These are phyloP conservation scores for Ammodytes dubius DNA, from an alignment of 2,113 vertebrate species.

Conservation along the genomic window DNA sequence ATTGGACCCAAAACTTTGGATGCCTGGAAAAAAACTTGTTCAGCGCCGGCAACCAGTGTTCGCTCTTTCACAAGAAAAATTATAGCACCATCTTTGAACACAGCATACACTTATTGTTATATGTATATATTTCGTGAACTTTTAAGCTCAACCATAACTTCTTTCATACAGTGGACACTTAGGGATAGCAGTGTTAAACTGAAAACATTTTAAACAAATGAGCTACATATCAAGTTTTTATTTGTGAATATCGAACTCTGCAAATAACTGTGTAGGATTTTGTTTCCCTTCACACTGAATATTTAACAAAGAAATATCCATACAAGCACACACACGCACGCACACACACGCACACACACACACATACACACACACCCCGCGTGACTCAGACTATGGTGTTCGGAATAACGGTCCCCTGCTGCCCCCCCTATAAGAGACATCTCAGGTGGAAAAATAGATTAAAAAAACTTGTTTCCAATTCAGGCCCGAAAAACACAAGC, in stretches of 20 bases:
- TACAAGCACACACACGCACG: not conserved
- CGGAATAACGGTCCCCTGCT: constrained; percentile 32
- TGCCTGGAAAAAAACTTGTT: not conserved
- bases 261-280: too few relatives aligned
- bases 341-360: constrained; percentile 4
- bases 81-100: not conserved
- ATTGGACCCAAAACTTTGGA: not conserved
- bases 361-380: constrained; percentile 13
- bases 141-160: not conserved
- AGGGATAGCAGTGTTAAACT: not conserved
- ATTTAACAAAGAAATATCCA: constrained; percentile 10
- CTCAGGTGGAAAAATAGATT: constrained; percentile 73
- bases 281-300: constrained; percentile 13
- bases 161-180: not conserved
- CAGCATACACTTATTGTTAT: not conserved
- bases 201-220: not conserved
- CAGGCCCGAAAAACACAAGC: constrained; percentile 48
- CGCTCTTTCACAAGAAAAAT: not conserved
- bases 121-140: not conserved
- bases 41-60: fast-evolving
- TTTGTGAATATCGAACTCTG: not conserved
- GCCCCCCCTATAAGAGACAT: constrained; percentile 45
- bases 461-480: constrained; percentile 60
- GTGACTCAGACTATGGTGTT: constrained; percentile 12
- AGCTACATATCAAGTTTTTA: not conserved